Evolutionary conservation across 1,140 invertebrate species (phyloP), one percentile per base, ranked within the genome.

Genomic region (Drosophila virilis): DNA sequence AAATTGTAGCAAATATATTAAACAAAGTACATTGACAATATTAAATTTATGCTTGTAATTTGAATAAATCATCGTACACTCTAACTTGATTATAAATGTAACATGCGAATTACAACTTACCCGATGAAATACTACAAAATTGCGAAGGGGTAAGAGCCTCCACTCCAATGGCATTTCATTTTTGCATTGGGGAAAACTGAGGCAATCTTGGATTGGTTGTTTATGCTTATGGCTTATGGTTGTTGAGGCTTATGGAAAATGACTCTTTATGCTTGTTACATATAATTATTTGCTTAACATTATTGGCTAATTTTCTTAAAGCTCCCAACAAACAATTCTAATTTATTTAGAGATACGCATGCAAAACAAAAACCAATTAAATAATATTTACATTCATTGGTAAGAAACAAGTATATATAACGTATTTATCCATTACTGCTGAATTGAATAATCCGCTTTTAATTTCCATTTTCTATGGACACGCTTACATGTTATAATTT

Each of bases 401-500:
- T 50, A 50, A 50, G 48, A n/a, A n/a, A 12, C 12, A 32, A n/a
- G 22, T 28, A 32, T 32, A 50, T 10, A 50, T 28, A 50, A 22
- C 22, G 2, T 22, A 7, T 28, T 50, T 50, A 6, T n/a, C 12
- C 22, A 28, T 50, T 12, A 50, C 2, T n/a, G 1, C 6, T 32
- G 12, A 6, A 32, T 32, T 12, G n/a, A 32, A 12, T 50, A 32
- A 12, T 32, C 6, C 12, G 12, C 37, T 57, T 22, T 12, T 40
- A 57, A 28, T 22, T 13, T 57, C 10, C 9, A 54, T 22, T 43
- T 61, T 54, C 40, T 37, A 54, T 55, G 40, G 32, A 37, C 38
- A 10, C 5, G n/a, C 22, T 2, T 43, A 22, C 38, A 43, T 59
- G 32, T 42, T 32, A 46, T 59, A 67, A 67, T 67, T 72, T 65